These are phyloP conservation scores for Alosa alosa DNA, from an alignment of 2,113 vertebrate genomes.

Conservation along the genomic window DNA sequence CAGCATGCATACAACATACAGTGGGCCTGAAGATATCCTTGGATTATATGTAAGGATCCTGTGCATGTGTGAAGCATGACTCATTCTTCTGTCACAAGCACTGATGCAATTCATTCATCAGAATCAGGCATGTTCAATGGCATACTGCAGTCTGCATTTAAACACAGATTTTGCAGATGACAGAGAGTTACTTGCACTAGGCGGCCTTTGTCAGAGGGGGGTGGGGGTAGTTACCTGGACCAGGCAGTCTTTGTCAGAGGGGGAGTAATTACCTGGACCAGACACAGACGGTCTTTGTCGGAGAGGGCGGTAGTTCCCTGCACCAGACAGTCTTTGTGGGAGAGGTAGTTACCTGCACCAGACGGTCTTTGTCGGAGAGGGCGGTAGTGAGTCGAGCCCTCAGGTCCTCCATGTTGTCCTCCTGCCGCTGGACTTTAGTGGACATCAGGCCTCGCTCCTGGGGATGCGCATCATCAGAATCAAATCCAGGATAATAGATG, in stretches of 20 bases:
- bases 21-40: not conserved
- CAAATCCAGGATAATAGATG: no score
- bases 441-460: conserved; percentile 69
- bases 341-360: conserved; percentile 59
- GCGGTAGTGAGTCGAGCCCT: conserved; percentile 52
- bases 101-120: no score
- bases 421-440: conserved; percentile 62
- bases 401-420: conserved; percentile 64
- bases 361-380: conserved; percentile 57
- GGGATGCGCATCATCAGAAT: no score
- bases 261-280: conserved; percentile 59
- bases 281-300: conserved; percentile 56
- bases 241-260: conserved; percentile 59
- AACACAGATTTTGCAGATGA: not conserved
- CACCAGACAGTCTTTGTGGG: no score
- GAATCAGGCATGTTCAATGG: no score
- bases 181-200: conserved; percentile 60
- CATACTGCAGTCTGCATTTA: no score
- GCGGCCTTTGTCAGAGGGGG: conserved; percentile 58
- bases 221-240: conserved; percentile 57
- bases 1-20: not conserved
- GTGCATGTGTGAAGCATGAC: no score
- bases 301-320: conserved; percentile 33
- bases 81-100: no score
- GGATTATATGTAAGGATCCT: no score